These are phyloP conservation scores for Xanthorhoe designata DNA, from an alignment of 2,888 invertebrate species.

Conservation along the genomic window DNA sequence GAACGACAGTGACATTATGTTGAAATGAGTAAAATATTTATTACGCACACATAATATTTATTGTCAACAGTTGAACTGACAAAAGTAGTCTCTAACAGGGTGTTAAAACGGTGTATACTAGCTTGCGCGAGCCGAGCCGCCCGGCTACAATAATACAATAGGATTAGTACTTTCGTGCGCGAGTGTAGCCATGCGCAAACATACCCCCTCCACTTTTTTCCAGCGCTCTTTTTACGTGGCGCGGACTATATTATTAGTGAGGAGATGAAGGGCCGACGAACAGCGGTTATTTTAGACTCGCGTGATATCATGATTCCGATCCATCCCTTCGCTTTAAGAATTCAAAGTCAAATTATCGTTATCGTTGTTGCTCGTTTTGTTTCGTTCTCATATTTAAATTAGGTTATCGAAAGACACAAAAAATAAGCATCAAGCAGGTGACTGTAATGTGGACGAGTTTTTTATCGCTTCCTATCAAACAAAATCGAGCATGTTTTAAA, in stretches of 20 bases:
- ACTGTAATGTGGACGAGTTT: slow-evolving; percentile 43
- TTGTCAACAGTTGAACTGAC: no score
- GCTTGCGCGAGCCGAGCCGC: no score
- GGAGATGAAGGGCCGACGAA: slow-evolving; percentile 66
- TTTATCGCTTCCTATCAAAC: slow-evolving; percentile 42
- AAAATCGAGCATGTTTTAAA: slow-evolving; percentile 41
- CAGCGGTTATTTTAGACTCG: slow-evolving; percentile 60
- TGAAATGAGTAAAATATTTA: no score
- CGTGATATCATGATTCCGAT: slow-evolving; percentile 65
- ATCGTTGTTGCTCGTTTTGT: slow-evolving; percentile 32
- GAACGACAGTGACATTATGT: no score
- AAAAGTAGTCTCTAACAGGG: no score
- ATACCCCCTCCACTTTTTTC: no score
- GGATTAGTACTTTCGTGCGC: no score
- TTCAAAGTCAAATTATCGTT: slow-evolving; percentile 48
- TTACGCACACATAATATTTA: no score
- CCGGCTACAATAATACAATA: no score
- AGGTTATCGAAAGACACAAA: slow-evolving; percentile 38
- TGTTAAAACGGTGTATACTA: no score
- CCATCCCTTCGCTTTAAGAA: slow-evolving; percentile 68
- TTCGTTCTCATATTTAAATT: slow-evolving; percentile 36
- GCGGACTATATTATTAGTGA: slow-evolving; percentile 64
- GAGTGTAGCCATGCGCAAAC: no score
- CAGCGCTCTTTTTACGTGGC: no score
- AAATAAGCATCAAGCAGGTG: slow-evolving; percentile 39